These are phyloP conservation scores for Schizaphis graminum DNA, from an alignment of 2,888 invertebrate species.

Conservation along the genomic window DNA sequence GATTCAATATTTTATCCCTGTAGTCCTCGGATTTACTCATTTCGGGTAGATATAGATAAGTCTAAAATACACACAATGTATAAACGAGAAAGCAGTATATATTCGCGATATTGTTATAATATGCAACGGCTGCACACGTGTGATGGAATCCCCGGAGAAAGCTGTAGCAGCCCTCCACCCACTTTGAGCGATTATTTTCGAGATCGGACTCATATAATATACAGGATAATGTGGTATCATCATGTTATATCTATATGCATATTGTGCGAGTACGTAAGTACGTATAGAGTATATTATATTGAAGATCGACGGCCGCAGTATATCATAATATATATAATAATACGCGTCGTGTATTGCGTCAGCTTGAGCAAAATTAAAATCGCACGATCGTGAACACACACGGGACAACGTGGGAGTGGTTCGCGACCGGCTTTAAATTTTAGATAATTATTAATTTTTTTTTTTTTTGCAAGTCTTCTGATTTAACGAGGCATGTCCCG, in stretches of 20 bases:
- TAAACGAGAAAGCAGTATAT: neutral
- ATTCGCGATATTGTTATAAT: neutral
- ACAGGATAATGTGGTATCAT: neutral
- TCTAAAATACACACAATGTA: neutral
- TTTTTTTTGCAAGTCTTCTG: conserved; percentile 45
- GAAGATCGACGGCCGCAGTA: neutral
- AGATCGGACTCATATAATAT: neutral
- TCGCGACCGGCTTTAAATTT: conserved; percentile 48
- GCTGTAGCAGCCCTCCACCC: neutral
- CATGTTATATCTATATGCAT: neutral
- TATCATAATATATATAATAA: neutral
- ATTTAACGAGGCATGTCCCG: conserved; percentile 22
- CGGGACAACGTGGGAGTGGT: conserved; percentile 45
- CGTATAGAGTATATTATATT: neutral
- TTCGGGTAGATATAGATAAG: too few relatives aligned
- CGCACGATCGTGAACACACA: neutral
- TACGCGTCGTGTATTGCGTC: neutral
- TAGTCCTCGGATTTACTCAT: neutral
- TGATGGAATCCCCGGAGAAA: neutral
- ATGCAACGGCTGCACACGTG: neutral
- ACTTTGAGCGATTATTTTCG: neutral
- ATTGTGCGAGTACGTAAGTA: neutral
- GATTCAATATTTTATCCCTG: too few relatives aligned
- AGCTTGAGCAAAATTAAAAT: conserved; percentile 42
- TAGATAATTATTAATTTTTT: conserved; percentile 32